These are phyloP conservation scores for Eulemur coronatus DNA, from an alignment of 2,797 vertebrate species.

Conservation along the genomic window DNA sequence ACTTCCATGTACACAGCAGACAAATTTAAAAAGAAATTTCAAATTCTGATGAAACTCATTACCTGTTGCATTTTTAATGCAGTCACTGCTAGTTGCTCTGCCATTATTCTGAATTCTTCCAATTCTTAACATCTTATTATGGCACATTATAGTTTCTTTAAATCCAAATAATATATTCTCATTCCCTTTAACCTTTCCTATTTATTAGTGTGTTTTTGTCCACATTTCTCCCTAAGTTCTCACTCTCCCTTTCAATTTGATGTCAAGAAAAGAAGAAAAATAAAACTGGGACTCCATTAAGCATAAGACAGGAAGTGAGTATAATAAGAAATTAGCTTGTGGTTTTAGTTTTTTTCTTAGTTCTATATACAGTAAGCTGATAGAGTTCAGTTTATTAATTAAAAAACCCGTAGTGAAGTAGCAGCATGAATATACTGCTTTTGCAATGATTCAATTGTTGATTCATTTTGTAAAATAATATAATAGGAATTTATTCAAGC, in stretches of 20 bases:
- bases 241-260: neutral
- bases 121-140: neutral
- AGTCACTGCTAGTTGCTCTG: neutral
- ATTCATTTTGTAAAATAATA: conserved; percentile 63
- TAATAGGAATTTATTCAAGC: conserved; percentile 15
- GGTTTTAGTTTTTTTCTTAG: conserved; percentile 50
- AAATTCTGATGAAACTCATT: neutral
- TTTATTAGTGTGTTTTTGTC: neutral
- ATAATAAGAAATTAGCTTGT: neutral
- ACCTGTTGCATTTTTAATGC: neutral
- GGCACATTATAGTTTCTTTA: neutral
- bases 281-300: neutral
- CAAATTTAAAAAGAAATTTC: neutral
- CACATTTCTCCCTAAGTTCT: neutral
- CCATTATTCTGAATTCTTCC: neutral
- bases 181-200: neutral
- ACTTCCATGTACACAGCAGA: neutral
- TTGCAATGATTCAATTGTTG: conserved; percentile 51
- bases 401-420: neutral
- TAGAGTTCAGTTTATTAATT: conserved; percentile 27
- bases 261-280: conserved; percentile 2
- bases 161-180: neutral
- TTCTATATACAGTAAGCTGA: conserved; percentile 26
- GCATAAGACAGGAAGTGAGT: neutral
- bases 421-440: conserved; percentile 38